Base-by-base conservation (phyloP, 2,797 vertebrate species). In the Sebastes diaconus region DNA sequence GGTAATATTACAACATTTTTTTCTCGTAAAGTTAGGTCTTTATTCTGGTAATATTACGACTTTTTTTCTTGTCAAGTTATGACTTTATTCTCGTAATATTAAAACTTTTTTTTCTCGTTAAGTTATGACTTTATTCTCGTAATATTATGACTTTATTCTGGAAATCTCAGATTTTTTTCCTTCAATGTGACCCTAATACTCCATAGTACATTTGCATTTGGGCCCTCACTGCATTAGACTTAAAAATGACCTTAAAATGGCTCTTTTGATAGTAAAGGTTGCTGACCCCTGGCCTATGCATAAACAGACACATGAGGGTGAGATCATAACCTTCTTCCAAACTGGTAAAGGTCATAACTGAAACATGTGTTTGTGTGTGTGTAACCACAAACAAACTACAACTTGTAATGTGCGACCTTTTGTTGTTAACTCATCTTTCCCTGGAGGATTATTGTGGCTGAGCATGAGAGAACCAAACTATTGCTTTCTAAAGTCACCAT, bases 11-110 rank as follows among this genome's bases (percentile, higher is more conserved):
- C 32, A 3, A 32, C 8, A 27, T 32, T 32, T 32, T 9, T 34
- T 34, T 34, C 32, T 34, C 0, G 3, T 34, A 0, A 11, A 34
- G 32, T 34, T 34, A 8, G 1, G 30, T 8, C 30, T 32, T 32
- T 32, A 32, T 32, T 30, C 29, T 30, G 0, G 29, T 8, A 30
- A 30, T 30, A 30, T 30, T 30, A 2, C 1, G 0, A 2, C 29
- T 8, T 30, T 30, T 30, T 30, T 30, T 30, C 29, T 30, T 0
- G 29, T 30, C 0, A 30, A 30, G 29, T 30, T 8, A 2, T 30
- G 7, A 8, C 30, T 30, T 30, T 30, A 30, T 30, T 30, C 7
- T 30, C 2, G 30, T 30, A 30, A 30, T 30, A 30, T 30, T 30
- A 8, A 2, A 2, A 24, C 22, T 30, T 30, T 30, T n/a, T 27